These are phyloP conservation scores for Allacma fusca DNA, from an alignment of 2,888 invertebrate species.

Conservation along the genomic window DNA sequence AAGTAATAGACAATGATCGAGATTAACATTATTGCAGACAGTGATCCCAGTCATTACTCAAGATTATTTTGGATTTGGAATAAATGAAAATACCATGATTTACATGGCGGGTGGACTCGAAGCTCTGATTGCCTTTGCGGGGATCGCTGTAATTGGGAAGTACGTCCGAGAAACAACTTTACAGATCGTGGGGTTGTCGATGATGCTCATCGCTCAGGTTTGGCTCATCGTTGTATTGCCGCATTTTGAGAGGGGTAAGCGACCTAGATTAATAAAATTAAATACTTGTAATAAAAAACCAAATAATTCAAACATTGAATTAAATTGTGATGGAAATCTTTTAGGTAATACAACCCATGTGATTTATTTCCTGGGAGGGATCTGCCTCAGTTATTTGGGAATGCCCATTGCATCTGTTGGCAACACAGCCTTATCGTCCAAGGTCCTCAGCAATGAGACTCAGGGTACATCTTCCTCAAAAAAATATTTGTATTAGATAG, in stretches of 20 bases:
- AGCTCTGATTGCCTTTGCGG: background rate
- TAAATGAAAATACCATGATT: background rate
- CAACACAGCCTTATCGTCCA: background rate
- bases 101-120: background rate
- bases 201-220: background rate
- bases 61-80: background rate
- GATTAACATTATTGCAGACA: background rate
- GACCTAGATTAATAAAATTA: too few relatives aligned
- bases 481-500: background rate
- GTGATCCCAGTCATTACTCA: conserved; percentile 9
- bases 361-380: background rate
- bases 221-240: background rate
- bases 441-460: background rate
- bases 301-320: too few relatives aligned
- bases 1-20: too few relatives aligned
- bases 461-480: background rate
- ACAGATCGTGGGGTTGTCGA: background rate
- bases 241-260: background rate
- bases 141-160: background rate
- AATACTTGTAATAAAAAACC: too few relatives aligned
- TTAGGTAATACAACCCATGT: conserved; percentile 17
- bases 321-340: too few relatives aligned
- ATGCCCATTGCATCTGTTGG: background rate
- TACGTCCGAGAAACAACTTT: background rate
- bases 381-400: background rate